phyloP scores from a whole-genome alignment of 2,888 invertebrate species.

The Drosophila mulleri region DNA sequence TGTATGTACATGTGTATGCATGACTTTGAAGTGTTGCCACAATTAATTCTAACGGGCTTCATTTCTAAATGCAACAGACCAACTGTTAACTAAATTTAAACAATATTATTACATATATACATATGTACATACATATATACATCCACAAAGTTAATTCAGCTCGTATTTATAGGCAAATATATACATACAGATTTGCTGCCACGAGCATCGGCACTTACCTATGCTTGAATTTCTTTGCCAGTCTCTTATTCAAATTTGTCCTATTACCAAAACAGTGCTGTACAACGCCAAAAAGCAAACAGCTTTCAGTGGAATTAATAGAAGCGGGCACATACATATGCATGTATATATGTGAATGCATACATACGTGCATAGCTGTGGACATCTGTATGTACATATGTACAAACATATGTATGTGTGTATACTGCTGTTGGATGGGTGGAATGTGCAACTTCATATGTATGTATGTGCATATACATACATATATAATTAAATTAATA shows the following conservation, averaged over 20 bases:
- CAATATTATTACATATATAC: neutral
- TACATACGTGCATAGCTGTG: neutral
- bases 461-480: too few relatives aligned
- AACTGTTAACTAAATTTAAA: neutral
- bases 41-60: neutral
- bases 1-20: neutral
- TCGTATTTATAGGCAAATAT: neutral
- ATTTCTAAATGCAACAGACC: neutral
- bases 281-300: neutral
- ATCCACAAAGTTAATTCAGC: neutral
- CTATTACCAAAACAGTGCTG: constrained; percentile 4
- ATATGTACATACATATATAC: neutral
- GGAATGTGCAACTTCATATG: neutral
- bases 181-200: neutral
- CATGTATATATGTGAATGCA: neutral
- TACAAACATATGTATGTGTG: too few relatives aligned
- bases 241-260: constrained; percentile 1
- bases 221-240: too few relatives aligned
- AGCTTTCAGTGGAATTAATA: neutral
- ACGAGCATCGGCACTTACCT: neutral
- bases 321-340: neutral
- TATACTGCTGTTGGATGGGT: neutral
- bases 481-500: neutral
- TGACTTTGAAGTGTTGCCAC: constrained; percentile 11
- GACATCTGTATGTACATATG: too few relatives aligned